Base-by-base conservation (phyloP, 2,888 invertebrate genomes). In the Rhagonycha lutea region DNA sequence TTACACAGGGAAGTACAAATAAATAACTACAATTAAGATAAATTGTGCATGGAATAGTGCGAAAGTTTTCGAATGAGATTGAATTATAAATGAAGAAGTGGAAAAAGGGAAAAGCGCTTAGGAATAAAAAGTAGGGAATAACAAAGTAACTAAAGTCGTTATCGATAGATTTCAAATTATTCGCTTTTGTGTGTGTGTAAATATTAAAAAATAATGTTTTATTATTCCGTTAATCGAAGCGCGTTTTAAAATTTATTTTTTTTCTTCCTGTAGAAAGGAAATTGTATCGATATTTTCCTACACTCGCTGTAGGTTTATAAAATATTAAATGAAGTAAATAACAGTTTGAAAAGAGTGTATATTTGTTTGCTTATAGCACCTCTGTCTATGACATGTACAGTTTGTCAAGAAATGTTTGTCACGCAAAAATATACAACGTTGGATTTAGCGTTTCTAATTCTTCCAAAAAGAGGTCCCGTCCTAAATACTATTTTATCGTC, bases 401-500 rank as follows among this genome's bases (percentile, higher is more conserved):
- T 70, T 70, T 70, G 69, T 70, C 69, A 47, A 26, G 7, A 23
- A 61, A 70, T 60, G 61, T 70, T 70, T 61, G 69, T 70, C 60
- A 47, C 61, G 61, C 60, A 26, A 26, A 71, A 71, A 71, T 63
- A 62, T 71, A 71, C 63, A 63, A 29, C n/a, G 70, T 32, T 63
- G 23, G 29, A 61, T 63, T 63, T 63, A 24, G 63, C 63, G 47
- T 65, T 72, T 72, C 65, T 72, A 32, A 72, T 73, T 69, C 60
- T 68, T 68, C 9, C 68, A 29, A 26, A 9, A 32, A 28, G 26
- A 69, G 28, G 12, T 23, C 32, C 26, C 24, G 29, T n/a, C 32
- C 62, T 73, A 69, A 73, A 73, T 23, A 69, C 61, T 69, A 69
- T 73, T 73, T 73, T 69, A 69, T 73, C 73, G 68, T 72, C 18